phyloP scores from a whole-genome alignment of 2,888 invertebrate genomes.

The Pristionchus entomophagus region DNA sequence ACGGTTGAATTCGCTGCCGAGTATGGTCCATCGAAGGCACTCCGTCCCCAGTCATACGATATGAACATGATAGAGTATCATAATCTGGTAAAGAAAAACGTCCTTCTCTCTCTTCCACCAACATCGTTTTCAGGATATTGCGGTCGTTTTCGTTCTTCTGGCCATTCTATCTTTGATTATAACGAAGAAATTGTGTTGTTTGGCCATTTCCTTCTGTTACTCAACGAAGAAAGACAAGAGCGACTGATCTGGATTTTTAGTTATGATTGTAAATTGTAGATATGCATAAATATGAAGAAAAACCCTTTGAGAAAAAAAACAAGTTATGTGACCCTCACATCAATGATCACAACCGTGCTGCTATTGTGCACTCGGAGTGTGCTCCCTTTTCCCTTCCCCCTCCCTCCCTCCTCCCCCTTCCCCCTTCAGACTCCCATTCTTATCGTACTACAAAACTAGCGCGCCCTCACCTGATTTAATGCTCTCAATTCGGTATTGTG shows the following conservation, averaged over 20 bases:
- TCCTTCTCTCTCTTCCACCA: too few species aligned
- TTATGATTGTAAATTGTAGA: too few species aligned
- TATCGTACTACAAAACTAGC: background rate
- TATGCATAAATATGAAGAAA: too few species aligned
- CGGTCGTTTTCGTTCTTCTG: background rate
- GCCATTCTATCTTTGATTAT: background rate
- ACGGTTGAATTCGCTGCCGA: conserved; percentile 41
- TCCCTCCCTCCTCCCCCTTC: background rate
- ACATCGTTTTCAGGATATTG: background rate
- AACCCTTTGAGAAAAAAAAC: too few species aligned
- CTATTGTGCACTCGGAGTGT: too few species aligned
- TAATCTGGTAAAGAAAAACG: background rate
- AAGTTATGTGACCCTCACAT: too few species aligned
- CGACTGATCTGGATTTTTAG: background rate
- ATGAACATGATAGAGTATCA: conserved; percentile 12
- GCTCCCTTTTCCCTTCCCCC: too few species aligned
- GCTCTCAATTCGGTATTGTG: background rate
- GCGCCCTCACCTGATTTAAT: conserved; percentile 15
- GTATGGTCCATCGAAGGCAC: conserved; percentile 26
- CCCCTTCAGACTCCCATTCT: background rate
- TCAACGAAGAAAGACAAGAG: background rate
- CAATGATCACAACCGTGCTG: too few species aligned
- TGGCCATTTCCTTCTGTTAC: background rate
- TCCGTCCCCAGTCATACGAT: conserved; percentile 31
- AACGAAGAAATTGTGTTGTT: background rate